These are phyloP conservation scores for Leucosticte australis DNA, from an alignment of 2,113 vertebrate genomes.

Conservation along the genomic window DNA sequence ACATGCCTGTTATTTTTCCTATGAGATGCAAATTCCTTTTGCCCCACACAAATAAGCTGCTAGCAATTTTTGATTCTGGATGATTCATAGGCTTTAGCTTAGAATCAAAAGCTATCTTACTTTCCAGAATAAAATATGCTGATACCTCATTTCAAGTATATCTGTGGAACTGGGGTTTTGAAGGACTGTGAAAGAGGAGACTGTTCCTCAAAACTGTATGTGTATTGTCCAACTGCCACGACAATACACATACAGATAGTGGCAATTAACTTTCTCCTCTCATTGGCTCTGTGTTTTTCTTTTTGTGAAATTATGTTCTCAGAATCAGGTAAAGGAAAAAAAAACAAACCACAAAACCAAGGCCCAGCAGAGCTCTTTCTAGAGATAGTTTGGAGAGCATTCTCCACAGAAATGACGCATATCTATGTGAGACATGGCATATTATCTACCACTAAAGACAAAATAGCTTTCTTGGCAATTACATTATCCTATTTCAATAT, in stretches of 20 bases:
- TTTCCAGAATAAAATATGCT: slow-evolving; percentile 6
- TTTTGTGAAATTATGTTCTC: neutral
- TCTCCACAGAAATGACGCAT: slow-evolving; percentile 24
- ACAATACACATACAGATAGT: neutral
- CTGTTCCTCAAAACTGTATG: neutral
- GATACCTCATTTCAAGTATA: neutral
- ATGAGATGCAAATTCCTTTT: neutral
- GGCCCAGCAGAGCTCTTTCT: neutral
- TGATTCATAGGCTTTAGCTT: neutral
- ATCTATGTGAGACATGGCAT: slow-evolving; percentile 8
- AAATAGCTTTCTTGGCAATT: slow-evolving; percentile 65
- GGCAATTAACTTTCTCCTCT: neutral
- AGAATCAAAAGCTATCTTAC: neutral
- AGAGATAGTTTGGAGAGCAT: neutral
- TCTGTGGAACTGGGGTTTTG: neutral
- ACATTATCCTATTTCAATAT: slow-evolving; percentile 52
- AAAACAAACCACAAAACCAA: neutral
- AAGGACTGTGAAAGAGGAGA: neutral
- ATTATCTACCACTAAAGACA: slow-evolving; percentile 52
- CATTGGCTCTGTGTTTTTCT: neutral
- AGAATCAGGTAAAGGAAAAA: neutral
- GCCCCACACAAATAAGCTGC: neutral
- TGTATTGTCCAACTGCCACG: neutral
- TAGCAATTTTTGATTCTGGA: neutral
- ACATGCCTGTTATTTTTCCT: neutral